Percentiles rank a stretch among this genome's conserved stretches.
phyloP scores from a whole-genome alignment of 2,888 invertebrate species.

The Autographa pulchrina region DNA sequence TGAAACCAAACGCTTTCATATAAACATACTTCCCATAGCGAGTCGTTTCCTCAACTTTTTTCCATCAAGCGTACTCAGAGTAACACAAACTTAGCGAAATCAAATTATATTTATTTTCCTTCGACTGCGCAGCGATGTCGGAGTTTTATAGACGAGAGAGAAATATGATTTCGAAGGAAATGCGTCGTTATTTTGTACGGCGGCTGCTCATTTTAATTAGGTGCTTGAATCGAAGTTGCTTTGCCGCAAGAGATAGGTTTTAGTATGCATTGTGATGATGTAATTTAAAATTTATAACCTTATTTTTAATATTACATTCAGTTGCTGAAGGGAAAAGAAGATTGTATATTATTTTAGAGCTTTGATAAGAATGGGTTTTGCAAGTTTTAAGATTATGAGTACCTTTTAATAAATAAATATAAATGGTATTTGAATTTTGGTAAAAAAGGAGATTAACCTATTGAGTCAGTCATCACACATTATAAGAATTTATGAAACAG shows the following conservation, averaged over 20 bases:
- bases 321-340: too few relatives aligned
- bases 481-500: too few relatives aligned
- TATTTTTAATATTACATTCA: background rate
- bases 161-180: constrained; percentile 41
- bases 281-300: background rate
- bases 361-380: too few relatives aligned
- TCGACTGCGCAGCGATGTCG: constrained; percentile 30
- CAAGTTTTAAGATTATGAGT: too few relatives aligned
- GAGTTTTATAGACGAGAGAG: constrained; percentile 25
- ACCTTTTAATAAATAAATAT: too few relatives aligned
- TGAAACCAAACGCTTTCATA: constrained; percentile 16
- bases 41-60: constrained; percentile 17
- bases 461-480: too few relatives aligned
- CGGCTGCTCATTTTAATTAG: constrained; percentile 5
- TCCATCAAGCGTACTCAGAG: constrained; percentile 13
- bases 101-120: constrained; percentile 56
- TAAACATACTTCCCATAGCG: constrained; percentile 10
- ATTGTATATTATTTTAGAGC: too few relatives aligned
- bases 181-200: constrained; percentile 30
- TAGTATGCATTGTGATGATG: background rate
- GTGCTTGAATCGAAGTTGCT: background rate
- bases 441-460: too few relatives aligned
- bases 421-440: too few relatives aligned
- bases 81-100: constrained; percentile 49
- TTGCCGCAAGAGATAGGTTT: background rate